Base-by-base conservation (phyloP, 2,797 vertebrate genomes). In the Setipinna tenuifilis region DNA sequence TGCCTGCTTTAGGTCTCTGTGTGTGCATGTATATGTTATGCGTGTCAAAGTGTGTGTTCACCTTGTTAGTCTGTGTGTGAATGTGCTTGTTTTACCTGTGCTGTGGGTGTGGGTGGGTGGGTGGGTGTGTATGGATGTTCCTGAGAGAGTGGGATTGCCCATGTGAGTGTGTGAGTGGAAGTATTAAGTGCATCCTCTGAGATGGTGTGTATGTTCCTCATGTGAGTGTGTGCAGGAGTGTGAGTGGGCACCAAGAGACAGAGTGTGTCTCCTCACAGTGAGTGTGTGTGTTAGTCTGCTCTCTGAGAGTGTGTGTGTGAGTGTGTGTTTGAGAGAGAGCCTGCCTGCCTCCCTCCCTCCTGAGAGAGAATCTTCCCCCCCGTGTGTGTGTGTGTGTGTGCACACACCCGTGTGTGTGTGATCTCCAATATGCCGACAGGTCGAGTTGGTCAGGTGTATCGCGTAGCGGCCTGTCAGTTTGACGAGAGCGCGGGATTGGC, bases 341-440 rank as follows among this genome's bases (percentile, higher is more conserved):
- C 61, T n/a, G 21, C n/a, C 54, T 12, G 12, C 11, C 54, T 57
- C 54, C 54, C 54, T 57, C 54, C 17, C 23, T 11, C 6, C n/a
- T 62, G 3, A n/a, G 61, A 9, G 50, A 54, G 14, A 9, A 9
- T 54, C 50, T 54, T 54, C n/a, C 7, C n/a, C 21, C 23, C 25
- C 28, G 25, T 31, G 62, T 68, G 25, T 68, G 61, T 65, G 61
- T 65, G 61, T 65, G 61, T 65, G 61, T 65, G 61, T 65, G 23
- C 11, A n/a, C 25, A 6, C 25, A 6, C 25, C n/a, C 25, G 61
- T 65, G 61, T 65, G 23, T 65, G 58, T 71, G 14, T 71, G 68
- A 11, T 14, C 16, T 71, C 68, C 0, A 14, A 31, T 71, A 5
- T 17, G 68, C 28, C 14, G 68, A 71, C 68, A 71, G 68, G 50